Conservation (phyloP, 2,113 vertebrate species). For the Empidonax alnorum region DNA sequence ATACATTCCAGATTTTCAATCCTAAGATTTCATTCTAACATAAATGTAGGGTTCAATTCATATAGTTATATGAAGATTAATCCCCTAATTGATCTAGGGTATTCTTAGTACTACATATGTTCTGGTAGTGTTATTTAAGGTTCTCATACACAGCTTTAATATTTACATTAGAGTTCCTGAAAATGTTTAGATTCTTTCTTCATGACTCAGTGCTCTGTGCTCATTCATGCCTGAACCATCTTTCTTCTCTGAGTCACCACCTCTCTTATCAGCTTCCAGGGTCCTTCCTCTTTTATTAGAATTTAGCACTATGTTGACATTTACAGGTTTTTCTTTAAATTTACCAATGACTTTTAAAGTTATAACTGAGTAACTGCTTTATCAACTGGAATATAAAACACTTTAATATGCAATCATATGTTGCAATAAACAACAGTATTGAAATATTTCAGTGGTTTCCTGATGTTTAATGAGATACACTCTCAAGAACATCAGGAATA, state of each 20-base stretch:
- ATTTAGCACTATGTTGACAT: not conserved
- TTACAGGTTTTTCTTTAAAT: not conserved
- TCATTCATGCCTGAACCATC: not conserved
- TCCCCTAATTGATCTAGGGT: not conserved
- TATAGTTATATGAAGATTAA: not conserved
- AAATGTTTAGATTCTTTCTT: not conserved
- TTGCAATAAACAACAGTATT: not conserved
- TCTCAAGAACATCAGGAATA: not conserved
- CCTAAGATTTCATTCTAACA: not conserved
- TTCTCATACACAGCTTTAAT: not conserved
- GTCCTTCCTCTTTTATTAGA: not conserved
- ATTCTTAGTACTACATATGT: not conserved
- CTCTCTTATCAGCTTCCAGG: not conserved
- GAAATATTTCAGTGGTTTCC: not conserved
- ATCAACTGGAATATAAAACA: not conserved
- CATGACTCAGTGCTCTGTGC: not conserved
- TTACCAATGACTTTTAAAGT: not conserved
- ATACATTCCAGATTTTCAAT: not conserved
- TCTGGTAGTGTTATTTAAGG: constrained; percentile 12
- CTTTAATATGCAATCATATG: not conserved
- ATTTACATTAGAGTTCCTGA: not conserved
- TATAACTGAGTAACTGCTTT: not conserved
- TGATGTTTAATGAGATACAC: not conserved
- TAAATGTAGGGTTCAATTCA: not conserved
- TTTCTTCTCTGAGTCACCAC: not conserved